Base-by-base conservation (phyloP, 2,797 vertebrate species). In the Urosaurus nigricauda region DNA sequence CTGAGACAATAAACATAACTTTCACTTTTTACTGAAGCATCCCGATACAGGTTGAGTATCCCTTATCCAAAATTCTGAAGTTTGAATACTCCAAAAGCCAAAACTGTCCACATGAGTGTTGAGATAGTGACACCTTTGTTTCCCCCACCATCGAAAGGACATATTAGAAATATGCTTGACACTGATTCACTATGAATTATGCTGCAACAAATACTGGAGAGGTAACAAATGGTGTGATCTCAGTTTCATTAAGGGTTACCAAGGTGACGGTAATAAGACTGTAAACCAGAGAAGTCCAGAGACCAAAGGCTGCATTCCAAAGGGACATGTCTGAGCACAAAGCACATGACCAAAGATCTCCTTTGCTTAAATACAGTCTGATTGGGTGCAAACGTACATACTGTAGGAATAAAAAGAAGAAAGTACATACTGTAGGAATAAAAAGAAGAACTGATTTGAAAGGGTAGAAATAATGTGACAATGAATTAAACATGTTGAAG, bases 181-280 rank as follows among this genome's bases (percentile, higher is more conserved):
- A 91, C 81, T n/a, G 60, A 87, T 74, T 75, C 75, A 70, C 29
- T 68, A 65, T 58, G 70, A 77, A 88, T 83, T 81, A 78, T 80
- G 37, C 89, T 80, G 87, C 79, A n/a, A 90, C 65, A 81, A 87
- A 86, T 78, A 40, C 3, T 65, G 68, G 1, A 78, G 74, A 60
- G 73, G 35, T 53, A 7, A 56, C 35, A 77, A 89, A 71, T 43
- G 35, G 73, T 16, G 11, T 37, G 1, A 8, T 60, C 51, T 0
- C 5, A 79, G 70, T 85, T 89, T 93, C 79, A 29, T 53, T n/a
- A 81, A 32, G 47, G 79, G 84, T 90, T 93, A 85, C 74, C 84
- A 90, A 89, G 92, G 86, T 84, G 90, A 56, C 26, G 84, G 26
- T 70, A 78, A 85, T 60, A n/a, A 21, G 40, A 83, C 47, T 71